A percentile compares a stretch with the other conserved stretches of the same genome.
Conservation (phyloP, 2,888 invertebrate species). For the Amphimallon solstitiale region DNA sequence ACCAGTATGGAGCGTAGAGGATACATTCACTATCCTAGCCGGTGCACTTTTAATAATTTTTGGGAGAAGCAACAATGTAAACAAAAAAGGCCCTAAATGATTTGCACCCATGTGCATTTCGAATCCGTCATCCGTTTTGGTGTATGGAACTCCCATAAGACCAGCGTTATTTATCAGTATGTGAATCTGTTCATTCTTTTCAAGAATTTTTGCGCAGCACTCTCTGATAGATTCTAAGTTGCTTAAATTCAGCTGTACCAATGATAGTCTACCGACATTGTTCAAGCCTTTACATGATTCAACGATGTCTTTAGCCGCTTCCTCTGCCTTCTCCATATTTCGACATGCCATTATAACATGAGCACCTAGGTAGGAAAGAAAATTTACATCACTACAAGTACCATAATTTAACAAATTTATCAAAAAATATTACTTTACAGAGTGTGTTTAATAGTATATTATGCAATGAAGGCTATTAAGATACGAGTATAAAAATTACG, state of each 20-base stretch:
- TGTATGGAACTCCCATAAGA: conserved; percentile 71
- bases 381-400: too few relatives aligned
- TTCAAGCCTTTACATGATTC: conserved; percentile 51
- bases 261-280: conserved; percentile 59
- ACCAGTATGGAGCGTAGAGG: conserved; percentile 58
- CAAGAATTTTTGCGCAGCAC: conserved; percentile 59
- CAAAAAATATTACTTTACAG: too few relatives aligned
- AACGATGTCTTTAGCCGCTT: conserved; percentile 65
- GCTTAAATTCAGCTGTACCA: conserved; percentile 62
- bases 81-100: conserved; percentile 64
- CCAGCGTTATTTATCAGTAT: conserved; percentile 78
- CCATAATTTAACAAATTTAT: too few relatives aligned
- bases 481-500: too few relatives aligned
- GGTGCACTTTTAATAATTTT: conserved; percentile 67
- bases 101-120: conserved; percentile 76
- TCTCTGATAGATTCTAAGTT: conserved; percentile 60
- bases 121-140: conserved; percentile 71
- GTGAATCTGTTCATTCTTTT: conserved; percentile 67
- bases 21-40: conserved; percentile 64
- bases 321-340: conserved; percentile 64
- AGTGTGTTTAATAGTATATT: too few relatives aligned
- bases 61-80: conserved; percentile 62
- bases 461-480: too few relatives aligned
- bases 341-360: conserved; percentile 67
- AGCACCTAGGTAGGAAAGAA: conserved; percentile 61